Conservation (phyloP, 2,888 invertebrate genomes). For the Rhagonycha lutea region DNA sequence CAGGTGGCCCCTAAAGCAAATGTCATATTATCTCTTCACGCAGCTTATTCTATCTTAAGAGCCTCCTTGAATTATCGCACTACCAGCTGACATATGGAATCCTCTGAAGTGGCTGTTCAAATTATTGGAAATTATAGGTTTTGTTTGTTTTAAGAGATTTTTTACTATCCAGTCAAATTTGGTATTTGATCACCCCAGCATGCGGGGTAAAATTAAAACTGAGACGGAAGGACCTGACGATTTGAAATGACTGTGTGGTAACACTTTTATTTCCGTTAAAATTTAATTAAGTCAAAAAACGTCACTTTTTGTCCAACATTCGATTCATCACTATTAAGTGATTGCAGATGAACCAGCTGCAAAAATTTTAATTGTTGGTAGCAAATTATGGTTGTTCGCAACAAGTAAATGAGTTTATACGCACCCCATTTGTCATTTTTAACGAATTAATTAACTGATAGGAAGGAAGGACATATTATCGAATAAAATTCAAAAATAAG, state of each 20-base stretch:
- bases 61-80: slow-evolving; percentile 27
- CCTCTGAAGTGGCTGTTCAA: slow-evolving; percentile 26
- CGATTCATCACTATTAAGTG: background rate
- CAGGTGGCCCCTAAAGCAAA: slow-evolving; percentile 26
- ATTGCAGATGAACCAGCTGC: background rate
- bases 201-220: no score
- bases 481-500: no score
- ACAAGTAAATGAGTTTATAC: background rate
- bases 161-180: background rate
- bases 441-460: background rate
- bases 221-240: background rate
- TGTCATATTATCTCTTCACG: slow-evolving; percentile 23
- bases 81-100: slow-evolving; percentile 27
- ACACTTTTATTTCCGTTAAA: background rate
- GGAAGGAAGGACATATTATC: background rate
- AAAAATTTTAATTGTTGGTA: background rate
- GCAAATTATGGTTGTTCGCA: background rate
- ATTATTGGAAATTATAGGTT: slow-evolving; percentile 10
- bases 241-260: background rate
- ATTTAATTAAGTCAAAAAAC: background rate
- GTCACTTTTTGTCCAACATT: background rate
- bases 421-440: background rate
- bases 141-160: background rate
- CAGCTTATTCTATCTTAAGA: slow-evolving; percentile 26
- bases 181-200: background rate